Percentiles rank a stretch among this genome's conserved stretches.
Evolutionary conservation across 2,888 invertebrate genomes (phyloP).

Genomic region (Hydrotaea cyrtoneurina): DNA sequence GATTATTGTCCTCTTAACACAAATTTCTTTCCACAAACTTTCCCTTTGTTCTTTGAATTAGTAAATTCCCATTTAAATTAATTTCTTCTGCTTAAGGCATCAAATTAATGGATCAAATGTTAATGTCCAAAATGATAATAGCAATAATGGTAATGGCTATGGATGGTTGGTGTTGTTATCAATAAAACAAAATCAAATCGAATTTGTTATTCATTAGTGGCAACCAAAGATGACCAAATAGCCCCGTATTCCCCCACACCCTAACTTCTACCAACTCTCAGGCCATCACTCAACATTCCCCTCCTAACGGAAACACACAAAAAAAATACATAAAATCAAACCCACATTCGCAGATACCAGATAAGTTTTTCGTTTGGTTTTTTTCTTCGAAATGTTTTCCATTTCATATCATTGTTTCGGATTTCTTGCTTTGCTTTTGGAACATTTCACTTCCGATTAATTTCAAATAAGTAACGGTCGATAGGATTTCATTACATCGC

Average conservation of each 20-base stretch:
- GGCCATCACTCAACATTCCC: too few relatives aligned
- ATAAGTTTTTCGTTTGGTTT: neutral
- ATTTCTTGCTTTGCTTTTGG: neutral
- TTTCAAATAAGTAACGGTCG: constrained; percentile 47
- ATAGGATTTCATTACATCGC: constrained; percentile 49
- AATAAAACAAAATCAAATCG: neutral
- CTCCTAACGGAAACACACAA: neutral
- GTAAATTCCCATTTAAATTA: too few relatives aligned
- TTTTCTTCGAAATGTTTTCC: neutral
- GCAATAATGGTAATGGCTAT: neutral
- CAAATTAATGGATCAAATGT: neutral
- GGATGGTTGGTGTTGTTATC: neutral
- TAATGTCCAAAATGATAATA: neutral
- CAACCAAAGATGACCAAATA: neutral
- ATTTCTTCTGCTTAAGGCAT: neutral
- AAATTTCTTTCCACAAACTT: too few relatives aligned
- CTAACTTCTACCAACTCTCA: neutral
- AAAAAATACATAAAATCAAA: neutral
- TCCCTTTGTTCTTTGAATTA: too few relatives aligned
- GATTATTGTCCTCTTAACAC: too few relatives aligned
- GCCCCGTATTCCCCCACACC: neutral
- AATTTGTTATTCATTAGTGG: neutral
- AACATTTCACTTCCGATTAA: constrained; percentile 53
- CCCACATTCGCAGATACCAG: neutral
- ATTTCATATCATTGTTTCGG: neutral